Conservation (phyloP, 2,888 invertebrate genomes). For the Rugalucina vietnamica region DNA sequence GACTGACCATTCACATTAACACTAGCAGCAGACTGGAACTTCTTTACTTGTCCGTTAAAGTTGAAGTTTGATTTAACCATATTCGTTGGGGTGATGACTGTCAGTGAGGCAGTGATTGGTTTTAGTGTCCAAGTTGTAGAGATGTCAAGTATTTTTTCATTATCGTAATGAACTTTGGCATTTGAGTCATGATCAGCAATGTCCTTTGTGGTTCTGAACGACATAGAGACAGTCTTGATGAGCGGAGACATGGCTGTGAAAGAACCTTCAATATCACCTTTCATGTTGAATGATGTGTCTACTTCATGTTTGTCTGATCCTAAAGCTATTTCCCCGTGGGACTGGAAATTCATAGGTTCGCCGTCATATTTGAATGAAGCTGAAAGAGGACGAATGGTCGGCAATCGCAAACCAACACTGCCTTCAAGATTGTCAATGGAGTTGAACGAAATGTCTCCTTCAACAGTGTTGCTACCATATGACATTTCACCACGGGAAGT, state of each 20-base stretch:
- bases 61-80: not conserved
- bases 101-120: not conserved
- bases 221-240: slow-evolving; percentile 2
- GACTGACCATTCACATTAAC: not conserved
- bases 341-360: not conserved
- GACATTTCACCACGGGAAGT: not conserved
- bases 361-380: not conserved
- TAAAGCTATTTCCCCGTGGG: not conserved
- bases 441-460: not conserved
- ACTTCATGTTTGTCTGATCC: not conserved
- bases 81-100: not conserved
- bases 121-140: not conserved
- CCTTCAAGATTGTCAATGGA: not conserved
- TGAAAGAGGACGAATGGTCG: not conserved
- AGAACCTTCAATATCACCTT: slow-evolving; percentile 41
- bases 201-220: not conserved
- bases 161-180: not conserved
- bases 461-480: not conserved
- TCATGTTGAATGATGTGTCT: not conserved
- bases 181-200: not conserved
- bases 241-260: slow-evolving; percentile 48
- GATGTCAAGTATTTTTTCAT: not conserved
- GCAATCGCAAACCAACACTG: not conserved
- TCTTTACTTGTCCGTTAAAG: not conserved
- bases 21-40: not conserved